Evolutionary conservation across 2,797 vertebrate species (phyloP).

Genomic region (Botia kubotai): DNA sequence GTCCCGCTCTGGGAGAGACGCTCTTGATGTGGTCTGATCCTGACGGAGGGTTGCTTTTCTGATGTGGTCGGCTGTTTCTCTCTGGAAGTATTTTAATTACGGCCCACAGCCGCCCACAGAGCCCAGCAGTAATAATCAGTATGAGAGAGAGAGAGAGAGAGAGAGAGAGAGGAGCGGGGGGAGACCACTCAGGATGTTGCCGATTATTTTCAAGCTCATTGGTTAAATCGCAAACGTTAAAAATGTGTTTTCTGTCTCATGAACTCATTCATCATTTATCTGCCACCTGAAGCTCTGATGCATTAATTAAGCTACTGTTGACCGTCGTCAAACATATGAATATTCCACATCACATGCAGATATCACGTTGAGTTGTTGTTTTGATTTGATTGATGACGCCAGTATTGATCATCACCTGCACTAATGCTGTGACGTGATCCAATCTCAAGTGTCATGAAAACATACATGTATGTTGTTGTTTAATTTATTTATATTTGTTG

Average conservation of each 20-base stretch:
- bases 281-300: conserved; percentile 33
- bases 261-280: conserved; percentile 74
- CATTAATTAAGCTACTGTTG: conserved; percentile 1
- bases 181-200: conserved; percentile 39
- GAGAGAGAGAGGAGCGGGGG: conserved; percentile 50
- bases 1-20: conserved; percentile 77
- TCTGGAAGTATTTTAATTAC: conserved; percentile 90
- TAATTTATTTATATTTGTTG: no score
- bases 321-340: background rate
- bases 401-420: background rate
- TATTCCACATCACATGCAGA: no score
- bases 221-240: conserved; percentile 25
- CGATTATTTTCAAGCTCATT: conserved; percentile 39
- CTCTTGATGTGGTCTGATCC: conserved; percentile 87
- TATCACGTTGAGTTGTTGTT: no score
- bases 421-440: background rate
- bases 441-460: background rate
- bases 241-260: conserved; percentile 10
- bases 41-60: conserved; percentile 83
- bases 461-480: no score
- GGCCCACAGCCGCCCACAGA: conserved; percentile 82
- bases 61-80: conserved; percentile 87
- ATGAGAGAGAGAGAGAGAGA: conserved; percentile 59
- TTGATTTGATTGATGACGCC: no score
- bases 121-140: conserved; percentile 79